Base-by-base conservation (phyloP, 2,888 invertebrate species). In the Tenthredo livida region DNA sequence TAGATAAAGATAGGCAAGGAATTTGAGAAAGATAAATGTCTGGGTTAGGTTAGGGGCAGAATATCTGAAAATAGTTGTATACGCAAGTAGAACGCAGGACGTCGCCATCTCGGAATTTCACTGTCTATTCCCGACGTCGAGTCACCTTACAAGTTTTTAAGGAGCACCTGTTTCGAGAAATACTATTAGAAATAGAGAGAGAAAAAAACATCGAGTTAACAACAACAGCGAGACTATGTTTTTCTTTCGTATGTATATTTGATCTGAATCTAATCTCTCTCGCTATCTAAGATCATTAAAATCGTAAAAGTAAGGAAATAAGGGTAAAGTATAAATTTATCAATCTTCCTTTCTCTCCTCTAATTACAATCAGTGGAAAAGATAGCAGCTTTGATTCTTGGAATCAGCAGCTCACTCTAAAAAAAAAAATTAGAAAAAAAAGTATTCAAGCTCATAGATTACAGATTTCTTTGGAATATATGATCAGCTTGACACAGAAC, bases 51-150 rank as follows among this genome's bases (percentile, higher is more conserved):
- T 37, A 80, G 61, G 58, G 78, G 58, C 12, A n/a, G 21, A 80
- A 80, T 80, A 58, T 40, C 78, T 61, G 37, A 80, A 80, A 80
- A 80, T 80, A 80, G 78, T 58, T 40, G 37, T 61, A 80, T 61
- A 29, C 29, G 33, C 61, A 80, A 80, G 78, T 61, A 50, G 78
- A 80, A 61, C 78, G 61, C 33, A 58, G 61, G 21, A 80, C 58
- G 78, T 61, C 78, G 78, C 78, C 58, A 58, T 58, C 61, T 61
- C 12, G 78, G 78, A 80, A 80, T 80, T 80, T 80, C 78, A 37
- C 37, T 61, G 58, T 80, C 78, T 80, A 80, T 80, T 80, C 78
- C 78, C 78, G 78, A 80, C 78, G 47, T 5, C 78, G 78, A 80
- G 58, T 80, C 78, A 61, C 78, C 61, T 21, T 40, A 58, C 58